phyloP scores from a whole-genome alignment of 1,140 invertebrate species.

The Brachionus rotundiformis region DNA sequence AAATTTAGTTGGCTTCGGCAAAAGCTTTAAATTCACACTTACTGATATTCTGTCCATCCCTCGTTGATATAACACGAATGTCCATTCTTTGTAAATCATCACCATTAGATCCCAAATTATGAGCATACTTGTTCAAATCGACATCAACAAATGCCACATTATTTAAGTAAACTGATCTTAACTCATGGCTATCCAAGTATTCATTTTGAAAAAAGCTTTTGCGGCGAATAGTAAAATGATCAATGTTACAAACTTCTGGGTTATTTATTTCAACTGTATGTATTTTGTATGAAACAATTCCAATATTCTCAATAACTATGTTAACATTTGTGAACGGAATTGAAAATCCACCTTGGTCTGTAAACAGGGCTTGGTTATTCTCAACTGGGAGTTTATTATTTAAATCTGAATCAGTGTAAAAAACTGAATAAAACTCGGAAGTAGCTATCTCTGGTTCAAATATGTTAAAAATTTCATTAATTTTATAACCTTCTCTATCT shows the following conservation, averaged over 20 bases:
- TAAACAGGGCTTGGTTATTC: neutral
- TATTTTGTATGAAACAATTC: neutral
- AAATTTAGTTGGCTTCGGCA: neutral
- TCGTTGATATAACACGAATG: neutral
- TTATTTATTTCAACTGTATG: conserved; percentile 44
- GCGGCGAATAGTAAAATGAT: neutral
- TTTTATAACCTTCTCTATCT: neutral
- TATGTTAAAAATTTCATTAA: neutral
- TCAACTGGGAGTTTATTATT: neutral
- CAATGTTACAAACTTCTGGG: conserved; percentile 2
- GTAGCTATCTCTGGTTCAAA: neutral
- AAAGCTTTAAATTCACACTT: conserved; percentile 44
- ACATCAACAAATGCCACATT: conserved; percentile 27
- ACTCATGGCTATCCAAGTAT: neutral
- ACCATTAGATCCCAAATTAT: neutral
- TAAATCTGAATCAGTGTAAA: neutral
- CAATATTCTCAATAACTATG: conserved; percentile 12
- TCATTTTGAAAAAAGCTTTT: neutral
- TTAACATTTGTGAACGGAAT: neutral
- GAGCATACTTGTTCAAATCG: neutral
- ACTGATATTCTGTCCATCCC: neutral
- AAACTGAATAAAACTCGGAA: neutral
- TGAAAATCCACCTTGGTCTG: conserved; percentile 1
- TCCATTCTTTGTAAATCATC: conserved; percentile 2
- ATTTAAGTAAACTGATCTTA: neutral